Conservation (phyloP, 1,140 invertebrate species). For the Ganaspis sp. region DNA sequence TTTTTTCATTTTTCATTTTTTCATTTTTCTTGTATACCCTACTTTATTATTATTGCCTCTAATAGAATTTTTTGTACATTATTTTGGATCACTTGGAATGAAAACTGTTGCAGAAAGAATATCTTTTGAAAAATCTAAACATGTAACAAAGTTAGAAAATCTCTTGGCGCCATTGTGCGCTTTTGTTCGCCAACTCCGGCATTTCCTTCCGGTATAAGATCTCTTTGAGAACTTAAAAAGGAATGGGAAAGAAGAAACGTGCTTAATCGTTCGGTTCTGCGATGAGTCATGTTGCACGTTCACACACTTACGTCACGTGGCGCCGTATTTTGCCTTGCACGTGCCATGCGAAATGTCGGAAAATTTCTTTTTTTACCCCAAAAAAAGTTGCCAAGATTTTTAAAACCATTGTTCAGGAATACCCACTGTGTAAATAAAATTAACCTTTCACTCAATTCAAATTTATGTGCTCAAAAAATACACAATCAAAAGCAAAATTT, state of each 20-base stretch:
- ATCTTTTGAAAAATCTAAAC: neutral
- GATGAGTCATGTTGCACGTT: slow-evolving; percentile 24
- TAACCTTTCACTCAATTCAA: too few relatives aligned
- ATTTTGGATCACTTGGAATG: too few relatives aligned
- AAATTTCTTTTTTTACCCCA: neutral
- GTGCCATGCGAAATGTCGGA: neutral
- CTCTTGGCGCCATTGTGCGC: neutral
- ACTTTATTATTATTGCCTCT: too few relatives aligned
- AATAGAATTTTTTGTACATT: too few relatives aligned
- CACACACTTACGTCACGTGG: slow-evolving; percentile 20
- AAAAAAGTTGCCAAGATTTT: neutral
- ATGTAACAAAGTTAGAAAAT: neutral
- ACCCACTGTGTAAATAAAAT: too few relatives aligned
- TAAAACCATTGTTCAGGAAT: too few relatives aligned
- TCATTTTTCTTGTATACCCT: too few relatives aligned
- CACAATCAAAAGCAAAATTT: too few relatives aligned
- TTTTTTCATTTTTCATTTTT: too few relatives aligned
- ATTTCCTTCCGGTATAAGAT: slow-evolving; percentile 26
- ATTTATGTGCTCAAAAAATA: too few relatives aligned
- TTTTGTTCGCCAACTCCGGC: slow-evolving; percentile 22
- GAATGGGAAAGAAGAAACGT: slow-evolving; percentile 21
- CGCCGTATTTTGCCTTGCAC: neutral
- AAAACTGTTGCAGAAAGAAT: too few relatives aligned
- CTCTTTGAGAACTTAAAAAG: slow-evolving; percentile 1
- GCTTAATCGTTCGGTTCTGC: slow-evolving; percentile 14